Percentiles rank a stretch among this genome's conserved stretches.
Conservation (phyloP, 2,113 vertebrate species). For the Tetraodon nigroviridis region DNA sequence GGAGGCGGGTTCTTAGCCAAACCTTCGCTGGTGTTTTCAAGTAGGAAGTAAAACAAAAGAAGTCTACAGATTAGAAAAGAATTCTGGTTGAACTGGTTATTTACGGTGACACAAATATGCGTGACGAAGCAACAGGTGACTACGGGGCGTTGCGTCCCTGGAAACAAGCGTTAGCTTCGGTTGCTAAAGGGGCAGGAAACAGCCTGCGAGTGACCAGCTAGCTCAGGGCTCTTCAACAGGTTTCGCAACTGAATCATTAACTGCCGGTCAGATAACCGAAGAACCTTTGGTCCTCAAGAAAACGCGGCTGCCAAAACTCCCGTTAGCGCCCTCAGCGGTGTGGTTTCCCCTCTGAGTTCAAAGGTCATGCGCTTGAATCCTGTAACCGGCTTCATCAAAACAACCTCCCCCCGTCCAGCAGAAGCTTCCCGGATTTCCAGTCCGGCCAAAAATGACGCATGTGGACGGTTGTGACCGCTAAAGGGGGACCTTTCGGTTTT, state of each 20-base stretch:
- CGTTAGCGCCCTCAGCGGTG: conserved; percentile 5
- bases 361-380: conserved; percentile 32
- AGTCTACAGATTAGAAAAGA: background rate
- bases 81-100: conserved; percentile 41
- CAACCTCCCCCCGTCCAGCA: conserved; percentile 2
- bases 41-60: background rate
- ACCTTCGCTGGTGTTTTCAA: background rate
- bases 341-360: conserved; percentile 19
- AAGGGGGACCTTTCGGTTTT: too few species aligned
- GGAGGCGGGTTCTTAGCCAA: background rate
- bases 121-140: background rate
- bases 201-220: background rate
- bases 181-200: background rate
- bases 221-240: background rate
- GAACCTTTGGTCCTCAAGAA: conserved; percentile 13
- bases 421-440: conserved; percentile 12
- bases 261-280: background rate
- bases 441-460: too few species aligned
- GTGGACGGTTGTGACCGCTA: too few species aligned
- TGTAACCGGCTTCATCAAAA: conserved; percentile 44
- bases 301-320: background rate
- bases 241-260: background rate
- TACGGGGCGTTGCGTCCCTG: background rate
- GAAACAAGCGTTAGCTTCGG: background rate
- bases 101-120: background rate